Base-by-base conservation (phyloP, 1,140 invertebrate species). In the Apis florea region DNA sequence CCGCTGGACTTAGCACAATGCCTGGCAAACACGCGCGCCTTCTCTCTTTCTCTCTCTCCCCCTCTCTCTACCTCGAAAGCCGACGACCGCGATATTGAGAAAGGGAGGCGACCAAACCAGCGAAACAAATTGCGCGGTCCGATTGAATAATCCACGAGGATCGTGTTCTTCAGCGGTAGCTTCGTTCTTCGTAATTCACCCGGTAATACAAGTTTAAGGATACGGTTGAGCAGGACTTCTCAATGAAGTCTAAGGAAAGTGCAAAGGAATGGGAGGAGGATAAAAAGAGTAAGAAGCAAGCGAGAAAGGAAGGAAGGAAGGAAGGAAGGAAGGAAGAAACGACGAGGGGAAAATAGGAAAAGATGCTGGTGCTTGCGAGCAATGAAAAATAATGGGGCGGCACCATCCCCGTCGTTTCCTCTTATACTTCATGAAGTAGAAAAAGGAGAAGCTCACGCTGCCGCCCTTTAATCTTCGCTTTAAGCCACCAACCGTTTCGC, bases 401-500 rank as follows among this genome's bases (percentile, higher is more conserved):
- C 77, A 70, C 83, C 84, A 84, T 85, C 87, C 84, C 80, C 80
- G 83, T 87, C 79, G 87, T 90, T 88, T 83, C 66, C 85, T 89
- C 82, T 87, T 83, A 83, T 83, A 85, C 77, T 71, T 83, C 85
- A 83, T 80, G 81, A 84, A 87, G 88, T 75, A 90, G 89, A 83
- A 85, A 86, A 83, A 84, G 40, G 72, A 83, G 74, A 83, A 82
- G 82, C 83, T 76, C 77, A 67, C 72, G 82, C 69, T 76, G 76
- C 71, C 79, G 83, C 86, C 89, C 89, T 90, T 90, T 90, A 89
- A 90, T 90, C 89, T 90, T 87, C 87, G 87, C 85, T 89, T 89
- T 90, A 89, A 90, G 88, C 86, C 88, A 88, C 89, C 85, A 87
- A 89, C 82, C 87, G 90, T 90, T 90, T 90, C 86, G 90, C 90